Percentiles rank a stretch among this genome's conserved stretches.
These are phyloP conservation scores for Merodon equestris DNA, from an alignment of 2,888 invertebrate genomes.

Conservation along the genomic window DNA sequence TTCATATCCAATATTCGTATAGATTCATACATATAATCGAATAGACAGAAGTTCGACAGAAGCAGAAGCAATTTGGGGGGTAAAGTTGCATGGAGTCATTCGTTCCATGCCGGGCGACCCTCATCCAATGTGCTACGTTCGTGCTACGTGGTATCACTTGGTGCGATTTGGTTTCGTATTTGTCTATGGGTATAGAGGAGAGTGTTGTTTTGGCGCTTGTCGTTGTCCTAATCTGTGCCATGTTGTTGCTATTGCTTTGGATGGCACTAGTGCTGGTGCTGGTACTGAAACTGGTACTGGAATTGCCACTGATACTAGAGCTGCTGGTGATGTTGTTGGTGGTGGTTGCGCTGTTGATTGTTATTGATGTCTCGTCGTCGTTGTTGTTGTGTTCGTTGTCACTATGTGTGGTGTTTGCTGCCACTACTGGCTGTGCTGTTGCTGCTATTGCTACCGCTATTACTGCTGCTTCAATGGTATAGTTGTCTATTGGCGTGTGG, in stretches of 20 bases:
- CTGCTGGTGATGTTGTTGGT: slow-evolving; percentile 25
- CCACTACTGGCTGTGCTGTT: slow-evolving; percentile 13
- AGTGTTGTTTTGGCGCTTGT: slow-evolving; percentile 37
- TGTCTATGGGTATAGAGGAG: neutral
- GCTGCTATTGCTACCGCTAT: too few species aligned
- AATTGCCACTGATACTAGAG: slow-evolving; percentile 2
- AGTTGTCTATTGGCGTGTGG: slow-evolving; percentile 56
- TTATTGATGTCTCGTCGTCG: slow-evolving; percentile 66
- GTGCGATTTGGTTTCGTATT: too few species aligned
- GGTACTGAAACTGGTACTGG: slow-evolving; percentile 38
- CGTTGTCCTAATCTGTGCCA: slow-evolving; percentile 62
- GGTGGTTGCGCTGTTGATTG: slow-evolving; percentile 60
- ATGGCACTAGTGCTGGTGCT: slow-evolving; percentile 35
- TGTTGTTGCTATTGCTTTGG: slow-evolving; percentile 34
- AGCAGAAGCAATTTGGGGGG: slow-evolving; percentile 19
- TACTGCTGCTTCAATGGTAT: slow-evolving; percentile 38
- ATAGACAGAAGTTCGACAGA: slow-evolving; percentile 1
- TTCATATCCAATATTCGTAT: slow-evolving; percentile 11
- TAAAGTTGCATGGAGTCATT: slow-evolving; percentile 10
- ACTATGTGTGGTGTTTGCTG: slow-evolving; percentile 25
- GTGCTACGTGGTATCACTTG: slow-evolving; percentile 13
- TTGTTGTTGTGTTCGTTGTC: slow-evolving; percentile 44
- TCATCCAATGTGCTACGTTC: too few species aligned
- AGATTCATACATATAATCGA: slow-evolving; percentile 22
- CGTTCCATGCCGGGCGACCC: too few species aligned